Evolutionary conservation across 2,113 vertebrate genomes (phyloP).

Genomic region (Climacteris rufus): DNA sequence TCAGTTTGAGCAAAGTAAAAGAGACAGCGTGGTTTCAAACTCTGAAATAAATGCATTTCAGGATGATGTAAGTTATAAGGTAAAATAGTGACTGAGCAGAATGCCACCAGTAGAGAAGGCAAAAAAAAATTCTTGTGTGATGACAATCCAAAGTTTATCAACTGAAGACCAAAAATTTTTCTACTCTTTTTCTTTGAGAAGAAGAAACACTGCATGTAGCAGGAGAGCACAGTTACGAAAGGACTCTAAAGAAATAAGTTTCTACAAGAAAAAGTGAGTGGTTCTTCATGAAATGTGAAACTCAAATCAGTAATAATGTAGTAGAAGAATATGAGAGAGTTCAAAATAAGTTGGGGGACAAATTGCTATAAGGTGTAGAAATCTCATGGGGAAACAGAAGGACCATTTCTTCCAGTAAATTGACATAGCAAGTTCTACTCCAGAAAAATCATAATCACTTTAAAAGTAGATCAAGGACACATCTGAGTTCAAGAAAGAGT

Average conservation of each 20-base stretch:
- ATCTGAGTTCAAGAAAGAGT: neutral
- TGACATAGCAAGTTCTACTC: conserved; percentile 7
- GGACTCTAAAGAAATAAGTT: neutral
- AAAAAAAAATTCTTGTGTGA: neutral
- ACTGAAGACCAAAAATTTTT: neutral
- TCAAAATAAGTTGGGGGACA: conserved; percentile 23
- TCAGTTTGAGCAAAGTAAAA: neutral
- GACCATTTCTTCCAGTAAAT: conserved; percentile 44
- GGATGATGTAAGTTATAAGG: neutral
- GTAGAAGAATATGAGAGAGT: neutral
- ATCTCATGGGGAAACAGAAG: conserved; percentile 24
- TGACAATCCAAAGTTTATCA: neutral
- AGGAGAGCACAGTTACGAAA: neutral
- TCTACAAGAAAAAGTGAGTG: neutral
- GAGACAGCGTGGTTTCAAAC: neutral
- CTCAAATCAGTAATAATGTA: neutral
- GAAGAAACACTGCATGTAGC: neutral
- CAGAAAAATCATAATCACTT: conserved; percentile 17
- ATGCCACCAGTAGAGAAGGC: neutral
- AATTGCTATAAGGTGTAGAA: conserved; percentile 45
- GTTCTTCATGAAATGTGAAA: conserved; percentile 2
- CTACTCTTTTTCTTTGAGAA: neutral
- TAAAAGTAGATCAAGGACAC: conserved; percentile 44
- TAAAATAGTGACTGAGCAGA: neutral
- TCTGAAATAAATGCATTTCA: neutral